Evolutionary conservation across 1,140 invertebrate species (phyloP), one percentile per base, ranked within the genome.

Genomic region (Halotydeus destructor): DNA sequence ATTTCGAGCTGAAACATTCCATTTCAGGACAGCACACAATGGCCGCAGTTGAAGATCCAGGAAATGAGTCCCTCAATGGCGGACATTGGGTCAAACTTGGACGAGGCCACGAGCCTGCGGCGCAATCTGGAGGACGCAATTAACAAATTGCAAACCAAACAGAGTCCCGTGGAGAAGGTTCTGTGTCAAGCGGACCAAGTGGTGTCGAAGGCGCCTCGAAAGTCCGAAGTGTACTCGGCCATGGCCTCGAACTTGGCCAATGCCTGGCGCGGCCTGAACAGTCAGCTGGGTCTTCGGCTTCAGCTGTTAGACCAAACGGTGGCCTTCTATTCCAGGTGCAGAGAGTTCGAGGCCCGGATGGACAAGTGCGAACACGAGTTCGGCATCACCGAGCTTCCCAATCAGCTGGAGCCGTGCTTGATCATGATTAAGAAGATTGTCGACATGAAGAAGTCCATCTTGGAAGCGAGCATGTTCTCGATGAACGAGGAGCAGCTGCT

Each of bases 211-310:
- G 78, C 86, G 55, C 70, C 69, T 51, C 72, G 75, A 11, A 67
- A 73, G 47, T 72, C 63, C 71, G 49, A 76, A 74, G 77, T 88
- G 16, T 84, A 86, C 55, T 72, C 76, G 38, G 81, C 82, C 1
- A 89, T 91, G 84, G 82, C 82, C 9, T 78, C 84, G 56, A 80
- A 78, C 16, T 61, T 91, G 25, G 76, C 75, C 31, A 68, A 75
- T 47, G 81, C 83, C 1, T 91, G 85, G 85, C 74, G 72, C 52
- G 81, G 85, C 55, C 73, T 89, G 31, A 78, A 84, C 54, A 64
- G 65, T 38, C 73, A 81, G 53, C 61, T 89, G 44, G 75, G 84
- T 52, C 66, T 73, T 38, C 64, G 83, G 34, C 74, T 75, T 51
- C 66, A 73, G 39, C 71, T 89, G 40, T 62, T 89, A 16, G 73